Conservation (phyloP, 1,140 invertebrate genomes). For the Papilio glaucus region DNA sequence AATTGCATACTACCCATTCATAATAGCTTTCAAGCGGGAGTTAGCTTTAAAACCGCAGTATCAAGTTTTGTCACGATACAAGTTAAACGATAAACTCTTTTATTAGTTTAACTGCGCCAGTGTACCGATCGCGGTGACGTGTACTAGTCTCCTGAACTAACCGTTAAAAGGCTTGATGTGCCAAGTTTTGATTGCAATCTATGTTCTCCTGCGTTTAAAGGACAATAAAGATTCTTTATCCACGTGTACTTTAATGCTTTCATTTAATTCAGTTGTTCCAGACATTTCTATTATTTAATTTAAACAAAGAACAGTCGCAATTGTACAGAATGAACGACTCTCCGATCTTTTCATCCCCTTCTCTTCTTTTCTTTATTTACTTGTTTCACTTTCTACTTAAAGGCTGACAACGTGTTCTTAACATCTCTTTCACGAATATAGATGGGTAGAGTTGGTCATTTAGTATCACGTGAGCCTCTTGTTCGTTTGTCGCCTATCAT, state of each 20-base stretch:
- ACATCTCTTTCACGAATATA: no score
- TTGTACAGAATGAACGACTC: no score
- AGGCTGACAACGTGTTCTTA: no score
- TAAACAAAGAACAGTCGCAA: neutral
- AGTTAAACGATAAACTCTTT: conserved; percentile 45
- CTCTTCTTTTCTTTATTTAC: no score
- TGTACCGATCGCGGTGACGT: conserved; percentile 41
- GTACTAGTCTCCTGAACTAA: conserved; percentile 50
- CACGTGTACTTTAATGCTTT: conserved; percentile 13
- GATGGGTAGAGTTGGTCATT: no score
- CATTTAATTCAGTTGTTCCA: conserved; percentile 2
- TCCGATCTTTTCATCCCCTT: no score
- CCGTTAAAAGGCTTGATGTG: conserved; percentile 47
- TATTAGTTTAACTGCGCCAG: conserved; percentile 49
- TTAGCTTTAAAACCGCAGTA: neutral
- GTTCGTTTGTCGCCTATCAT: no score
- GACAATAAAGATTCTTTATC: neutral
- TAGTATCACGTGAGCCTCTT: no score
- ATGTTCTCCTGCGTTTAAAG: conserved; percentile 7
- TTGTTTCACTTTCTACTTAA: no score
- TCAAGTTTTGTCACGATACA: conserved; percentile 25
- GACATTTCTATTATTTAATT: neutral
- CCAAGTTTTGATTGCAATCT: conserved; percentile 57
- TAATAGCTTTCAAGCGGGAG: neutral
- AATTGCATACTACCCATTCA: neutral